Evolutionary conservation across 2,888 invertebrate species (phyloP).

Genomic region (Nemurella pictetii): DNA sequence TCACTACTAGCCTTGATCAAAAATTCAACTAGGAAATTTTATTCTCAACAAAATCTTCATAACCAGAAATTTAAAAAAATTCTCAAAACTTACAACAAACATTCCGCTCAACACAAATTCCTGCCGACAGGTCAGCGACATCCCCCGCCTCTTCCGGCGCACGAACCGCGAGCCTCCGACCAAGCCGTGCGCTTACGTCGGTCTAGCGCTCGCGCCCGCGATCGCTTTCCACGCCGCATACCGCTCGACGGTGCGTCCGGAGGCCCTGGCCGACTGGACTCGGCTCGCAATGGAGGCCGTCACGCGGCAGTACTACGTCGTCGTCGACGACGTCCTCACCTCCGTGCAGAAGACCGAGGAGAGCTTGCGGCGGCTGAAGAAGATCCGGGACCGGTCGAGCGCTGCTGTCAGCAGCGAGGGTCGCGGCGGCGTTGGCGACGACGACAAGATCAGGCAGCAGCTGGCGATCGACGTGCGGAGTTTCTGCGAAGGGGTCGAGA

Average conservation of each 20-base stretch:
- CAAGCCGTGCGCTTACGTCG: conserved; percentile 79
- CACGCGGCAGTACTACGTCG: conserved; percentile 53
- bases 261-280: conserved; percentile 49
- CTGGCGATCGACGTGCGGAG: conserved; percentile 81
- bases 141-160: conserved; percentile 88
- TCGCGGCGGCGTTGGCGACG: conserved; percentile 80
- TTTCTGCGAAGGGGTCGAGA: conserved; percentile 66
- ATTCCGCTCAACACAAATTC: too few relatives aligned
- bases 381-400: conserved; percentile 67
- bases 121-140: conserved; percentile 91
- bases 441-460: conserved; percentile 92
- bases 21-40: too few relatives aligned
- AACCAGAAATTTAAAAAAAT: too few relatives aligned
- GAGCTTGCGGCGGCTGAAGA: conserved; percentile 86
- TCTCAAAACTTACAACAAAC: too few relatives aligned
- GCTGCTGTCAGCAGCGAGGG: conserved; percentile 52
- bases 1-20: too few relatives aligned
- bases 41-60: too few relatives aligned
- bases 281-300: conserved; percentile 53
- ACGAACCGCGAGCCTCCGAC: conserved; percentile 87
- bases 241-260: conserved; percentile 43
- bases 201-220: conserved; percentile 64
- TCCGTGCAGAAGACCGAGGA: conserved; percentile 96
- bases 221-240: conserved; percentile 61
- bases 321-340: conserved; percentile 84